These are phyloP conservation scores for Nomia melanderi DNA, from an alignment of 1,140 invertebrate genomes.

Conservation along the genomic window DNA sequence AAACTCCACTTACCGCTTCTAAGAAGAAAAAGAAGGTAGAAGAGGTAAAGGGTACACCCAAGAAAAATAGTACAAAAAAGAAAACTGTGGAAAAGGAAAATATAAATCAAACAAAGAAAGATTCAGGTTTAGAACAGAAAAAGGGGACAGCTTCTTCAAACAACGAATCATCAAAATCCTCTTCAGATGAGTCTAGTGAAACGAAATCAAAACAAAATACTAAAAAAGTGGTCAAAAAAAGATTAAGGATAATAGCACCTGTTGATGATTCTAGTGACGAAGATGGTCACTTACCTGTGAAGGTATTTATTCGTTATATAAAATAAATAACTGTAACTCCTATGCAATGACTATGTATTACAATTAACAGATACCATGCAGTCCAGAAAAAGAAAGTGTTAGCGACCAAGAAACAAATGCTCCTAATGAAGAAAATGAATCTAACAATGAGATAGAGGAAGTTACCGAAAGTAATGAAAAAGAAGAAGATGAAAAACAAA, in stretches of 20 bases:
- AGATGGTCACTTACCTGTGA: constrained; percentile 62
- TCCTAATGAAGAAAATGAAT: background rate
- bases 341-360: constrained; percentile 14
- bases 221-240: constrained; percentile 42
- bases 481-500: background rate
- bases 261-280: constrained; percentile 71
- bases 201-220: background rate
- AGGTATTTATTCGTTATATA: constrained; percentile 44
- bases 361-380: constrained; percentile 53
- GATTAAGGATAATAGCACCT: constrained; percentile 60
- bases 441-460: background rate
- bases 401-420: constrained; percentile 10
- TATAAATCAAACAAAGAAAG: background rate
- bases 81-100: background rate
- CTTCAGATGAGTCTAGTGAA: background rate
- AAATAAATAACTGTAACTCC: constrained; percentile 8
- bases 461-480: background rate
- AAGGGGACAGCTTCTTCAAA: background rate
- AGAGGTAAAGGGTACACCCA: background rate
- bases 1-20: constrained; percentile 1
- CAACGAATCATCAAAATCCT: constrained; percentile 1
- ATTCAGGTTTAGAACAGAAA: background rate
- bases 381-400: constrained; percentile 30
- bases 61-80: constrained; percentile 1
- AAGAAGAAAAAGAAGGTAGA: constrained; percentile 35